These are phyloP conservation scores for Hydropsyche betteni DNA, from an alignment of 2,888 invertebrate species.

Conservation along the genomic window DNA sequence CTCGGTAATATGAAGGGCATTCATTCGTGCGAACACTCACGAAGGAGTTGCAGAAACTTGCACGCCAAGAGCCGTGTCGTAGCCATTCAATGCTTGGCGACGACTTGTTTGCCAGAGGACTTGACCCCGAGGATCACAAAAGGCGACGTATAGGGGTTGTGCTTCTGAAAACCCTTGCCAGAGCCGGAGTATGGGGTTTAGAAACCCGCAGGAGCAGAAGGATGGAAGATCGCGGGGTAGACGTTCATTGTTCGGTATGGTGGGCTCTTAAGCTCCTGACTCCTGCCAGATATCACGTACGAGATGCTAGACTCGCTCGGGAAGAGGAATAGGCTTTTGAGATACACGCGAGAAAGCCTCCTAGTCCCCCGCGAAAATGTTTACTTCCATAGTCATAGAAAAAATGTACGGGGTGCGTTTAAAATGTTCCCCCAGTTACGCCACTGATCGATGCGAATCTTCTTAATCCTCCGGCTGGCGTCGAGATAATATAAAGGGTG, in stretches of 20 bases:
- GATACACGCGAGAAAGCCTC: too few species aligned
- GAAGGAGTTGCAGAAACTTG: conserved; percentile 4
- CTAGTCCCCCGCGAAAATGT: too few species aligned
- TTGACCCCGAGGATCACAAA: conserved; percentile 35
- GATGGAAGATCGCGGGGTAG: conserved; percentile 7
- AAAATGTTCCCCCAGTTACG: too few species aligned
- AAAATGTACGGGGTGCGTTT: too few species aligned
- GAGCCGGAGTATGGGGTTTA: neutral
- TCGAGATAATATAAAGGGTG: neutral
- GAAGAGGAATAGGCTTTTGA: too few species aligned
- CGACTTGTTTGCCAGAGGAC: conserved; percentile 26
- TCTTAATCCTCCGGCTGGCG: too few species aligned
- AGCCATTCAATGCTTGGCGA: neutral
- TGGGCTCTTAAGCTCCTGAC: conserved; percentile 16
- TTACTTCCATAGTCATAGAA: too few species aligned
- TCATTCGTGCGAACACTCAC: neutral
- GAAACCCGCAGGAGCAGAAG: neutral
- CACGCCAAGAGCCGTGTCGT: neutral
- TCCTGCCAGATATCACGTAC: conserved; percentile 27
- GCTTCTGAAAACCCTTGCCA: neutral
- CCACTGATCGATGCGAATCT: too few species aligned
- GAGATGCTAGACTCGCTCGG: too few species aligned
- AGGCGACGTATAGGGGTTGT: conserved; percentile 19
- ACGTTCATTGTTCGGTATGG: conserved; percentile 26
- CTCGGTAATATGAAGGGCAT: neutral